These are phyloP conservation scores for Dendroctonus ponderosae DNA, from an alignment of 1,140 invertebrate genomes.

Conservation along the genomic window DNA sequence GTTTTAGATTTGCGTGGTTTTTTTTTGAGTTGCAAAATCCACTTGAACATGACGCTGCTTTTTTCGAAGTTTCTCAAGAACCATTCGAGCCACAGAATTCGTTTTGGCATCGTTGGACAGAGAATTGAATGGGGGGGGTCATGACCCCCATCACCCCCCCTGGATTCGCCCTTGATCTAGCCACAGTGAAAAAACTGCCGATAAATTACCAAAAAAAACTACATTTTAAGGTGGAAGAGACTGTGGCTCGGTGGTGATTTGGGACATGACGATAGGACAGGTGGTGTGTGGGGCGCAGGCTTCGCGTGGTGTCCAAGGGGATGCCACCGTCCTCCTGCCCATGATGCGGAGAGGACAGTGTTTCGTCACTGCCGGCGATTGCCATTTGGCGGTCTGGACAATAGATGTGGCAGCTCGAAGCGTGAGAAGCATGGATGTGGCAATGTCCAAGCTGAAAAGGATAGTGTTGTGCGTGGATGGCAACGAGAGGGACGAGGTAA, in stretches of 20 bases:
- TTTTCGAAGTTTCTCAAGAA: too few species aligned
- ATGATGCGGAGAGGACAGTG: slow-evolving; percentile 58
- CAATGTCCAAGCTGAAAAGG: slow-evolving; percentile 67
- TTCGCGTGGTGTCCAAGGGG: slow-evolving; percentile 65
- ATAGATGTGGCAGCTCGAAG: slow-evolving; percentile 69
- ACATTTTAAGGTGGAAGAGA: slow-evolving; percentile 87
- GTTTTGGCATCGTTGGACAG: too few species aligned
- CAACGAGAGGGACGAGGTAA: slow-evolving; percentile 61
- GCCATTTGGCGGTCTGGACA: slow-evolving; percentile 69
- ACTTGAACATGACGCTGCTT: too few species aligned
- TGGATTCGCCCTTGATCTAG: too few species aligned
- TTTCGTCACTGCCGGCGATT: slow-evolving; percentile 72
- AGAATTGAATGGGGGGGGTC: too few species aligned
- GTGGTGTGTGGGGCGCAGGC: slow-evolving; percentile 67
- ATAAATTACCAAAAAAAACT: too few species aligned
- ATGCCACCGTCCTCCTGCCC: slow-evolving; percentile 60
- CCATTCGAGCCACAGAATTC: too few species aligned
- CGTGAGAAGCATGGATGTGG: slow-evolving; percentile 68
- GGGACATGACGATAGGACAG: slow-evolving; percentile 63
- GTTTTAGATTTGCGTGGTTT: too few species aligned
- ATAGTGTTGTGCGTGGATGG: slow-evolving; percentile 64
- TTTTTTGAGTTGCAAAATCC: too few species aligned
- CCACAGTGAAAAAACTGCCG: too few species aligned
- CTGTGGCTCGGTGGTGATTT: slow-evolving; percentile 78
- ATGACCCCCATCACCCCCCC: too few species aligned